phyloP scores from a whole-genome alignment of 2,888 invertebrate species.

The Anarsia innoxiella region DNA sequence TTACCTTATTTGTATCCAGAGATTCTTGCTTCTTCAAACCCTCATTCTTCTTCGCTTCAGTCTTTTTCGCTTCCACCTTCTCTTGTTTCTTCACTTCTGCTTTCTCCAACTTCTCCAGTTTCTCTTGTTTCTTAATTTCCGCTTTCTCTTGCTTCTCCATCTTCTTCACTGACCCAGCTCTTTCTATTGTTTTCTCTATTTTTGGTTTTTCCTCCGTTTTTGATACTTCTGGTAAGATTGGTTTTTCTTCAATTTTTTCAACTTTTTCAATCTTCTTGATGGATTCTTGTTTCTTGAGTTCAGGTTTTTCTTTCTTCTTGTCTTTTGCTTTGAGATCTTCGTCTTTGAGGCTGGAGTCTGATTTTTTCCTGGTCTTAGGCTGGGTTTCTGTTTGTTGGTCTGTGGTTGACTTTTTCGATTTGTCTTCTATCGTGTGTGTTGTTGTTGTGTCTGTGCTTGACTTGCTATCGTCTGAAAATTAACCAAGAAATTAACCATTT shows the following conservation, averaged over 20 bases:
- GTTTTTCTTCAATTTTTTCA: constrained; percentile 24
- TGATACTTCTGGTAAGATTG: constrained; percentile 26
- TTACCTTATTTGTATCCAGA: constrained; percentile 54
- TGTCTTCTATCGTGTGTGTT: constrained; percentile 33
- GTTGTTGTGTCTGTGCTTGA: constrained; percentile 48
- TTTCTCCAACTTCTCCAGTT: constrained; percentile 44
- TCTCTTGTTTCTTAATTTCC: constrained; percentile 24
- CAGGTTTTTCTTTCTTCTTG: constrained; percentile 39
- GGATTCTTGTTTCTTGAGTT: constrained; percentile 46
- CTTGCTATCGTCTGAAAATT: constrained; percentile 46
- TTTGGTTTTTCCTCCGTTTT: constrained; percentile 21
- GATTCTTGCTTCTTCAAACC: constrained; percentile 57
- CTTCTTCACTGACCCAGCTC: constrained; percentile 50
- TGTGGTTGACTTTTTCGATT: constrained; percentile 31
- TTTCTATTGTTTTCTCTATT: constrained; percentile 29
- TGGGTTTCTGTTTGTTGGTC: constrained; percentile 25
- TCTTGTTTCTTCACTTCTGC: constrained; percentile 33
- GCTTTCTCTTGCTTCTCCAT: constrained; percentile 37
- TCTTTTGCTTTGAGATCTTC: constrained; percentile 50
- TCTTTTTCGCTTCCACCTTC: constrained; percentile 25
- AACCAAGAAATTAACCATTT: no score
- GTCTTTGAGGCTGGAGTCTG: constrained; percentile 60
- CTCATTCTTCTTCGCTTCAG: constrained; percentile 47
- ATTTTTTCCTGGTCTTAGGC: constrained; percentile 53
- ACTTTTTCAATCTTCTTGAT: constrained; percentile 40